These are phyloP conservation scores for Sitophilus oryzae DNA, from an alignment of 1,140 invertebrate genomes.

Conservation along the genomic window DNA sequence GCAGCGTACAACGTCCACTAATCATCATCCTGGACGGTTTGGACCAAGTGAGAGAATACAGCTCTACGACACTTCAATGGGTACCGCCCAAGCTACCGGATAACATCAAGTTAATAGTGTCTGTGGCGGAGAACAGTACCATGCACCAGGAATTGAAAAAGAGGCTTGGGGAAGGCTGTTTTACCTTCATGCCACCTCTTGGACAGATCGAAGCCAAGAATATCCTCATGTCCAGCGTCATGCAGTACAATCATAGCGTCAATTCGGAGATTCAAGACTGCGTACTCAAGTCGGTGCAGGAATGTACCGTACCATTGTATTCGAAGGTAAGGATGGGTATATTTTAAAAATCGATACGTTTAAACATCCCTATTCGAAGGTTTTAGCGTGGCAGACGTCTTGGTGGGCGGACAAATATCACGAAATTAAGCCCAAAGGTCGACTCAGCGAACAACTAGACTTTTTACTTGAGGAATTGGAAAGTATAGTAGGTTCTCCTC, in stretches of 20 bases:
- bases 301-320: slow-evolving; percentile 61
- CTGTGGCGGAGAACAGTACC: slow-evolving; percentile 53
- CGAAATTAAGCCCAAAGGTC: slow-evolving; percentile 46
- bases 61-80: slow-evolving; percentile 55
- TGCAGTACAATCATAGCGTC: slow-evolving; percentile 58
- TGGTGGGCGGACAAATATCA: slow-evolving; percentile 50
- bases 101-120: slow-evolving; percentile 66
- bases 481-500: slow-evolving; percentile 55
- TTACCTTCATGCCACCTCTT: slow-evolving; percentile 47
- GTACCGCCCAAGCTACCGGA: slow-evolving; percentile 60
- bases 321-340: slow-evolving; percentile 50
- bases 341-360: neutral
- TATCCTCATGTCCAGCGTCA: slow-evolving; percentile 51
- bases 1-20: slow-evolving; percentile 52
- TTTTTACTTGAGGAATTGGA: slow-evolving; percentile 62
- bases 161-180: slow-evolving; percentile 41
- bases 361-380: slow-evolving; percentile 38
- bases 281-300: slow-evolving; percentile 53
- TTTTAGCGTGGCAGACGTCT: slow-evolving; percentile 61
- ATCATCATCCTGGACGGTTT: slow-evolving; percentile 68
- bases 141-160: slow-evolving; percentile 45
- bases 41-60: slow-evolving; percentile 54
- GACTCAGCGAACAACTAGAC: slow-evolving; percentile 51
- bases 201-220: slow-evolving; percentile 48
- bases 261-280: slow-evolving; percentile 55